Evolutionary conservation across 1,140 invertebrate genomes (phyloP).

Genomic region (Drepana arcuata): DNA sequence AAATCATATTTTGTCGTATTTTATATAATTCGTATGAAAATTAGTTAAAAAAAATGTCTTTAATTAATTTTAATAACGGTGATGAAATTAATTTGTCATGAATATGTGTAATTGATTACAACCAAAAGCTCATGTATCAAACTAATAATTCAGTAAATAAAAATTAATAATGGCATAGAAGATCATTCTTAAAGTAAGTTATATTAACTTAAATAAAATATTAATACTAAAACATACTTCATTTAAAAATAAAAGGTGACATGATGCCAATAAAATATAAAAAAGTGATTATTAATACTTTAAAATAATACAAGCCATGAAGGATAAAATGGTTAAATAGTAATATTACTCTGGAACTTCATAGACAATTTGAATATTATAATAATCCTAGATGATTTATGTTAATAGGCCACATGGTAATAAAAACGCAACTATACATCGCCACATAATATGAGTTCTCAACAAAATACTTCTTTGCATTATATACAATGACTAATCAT

Average conservation of each 20-base stretch:
- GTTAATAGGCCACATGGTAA: conserved; percentile 55
- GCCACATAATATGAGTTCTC: conserved; percentile 40
- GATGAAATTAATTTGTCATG: conserved; percentile 43
- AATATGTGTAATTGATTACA: conserved; percentile 29
- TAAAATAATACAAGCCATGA: conserved; percentile 47
- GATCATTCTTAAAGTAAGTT: conserved; percentile 10
- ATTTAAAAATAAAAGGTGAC: not conserved
- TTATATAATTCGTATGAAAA: conserved; percentile 65
- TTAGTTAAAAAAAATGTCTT: conserved; percentile 63
- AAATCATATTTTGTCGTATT: conserved; percentile 33
- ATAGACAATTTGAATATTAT: conserved; percentile 39
- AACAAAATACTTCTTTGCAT: conserved; percentile 50
- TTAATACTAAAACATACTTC: conserved; percentile 2
- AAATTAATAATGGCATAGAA: conserved; percentile 4
- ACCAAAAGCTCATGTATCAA: conserved; percentile 30
- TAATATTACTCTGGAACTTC: conserved; percentile 42
- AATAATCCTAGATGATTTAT: conserved; percentile 37
- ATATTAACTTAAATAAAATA: conserved; percentile 6
- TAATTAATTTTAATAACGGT: conserved; percentile 46
- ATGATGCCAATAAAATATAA: too few species aligned
- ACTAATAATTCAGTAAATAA: too few species aligned
- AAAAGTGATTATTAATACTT: conserved; percentile 42
- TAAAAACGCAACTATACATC: conserved; percentile 33
- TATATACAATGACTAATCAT: conserved; percentile 65
- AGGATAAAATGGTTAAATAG: conserved; percentile 48